phyloP scores from a whole-genome alignment of 2,797 vertebrate species.

The Sebastes flavidus region DNA sequence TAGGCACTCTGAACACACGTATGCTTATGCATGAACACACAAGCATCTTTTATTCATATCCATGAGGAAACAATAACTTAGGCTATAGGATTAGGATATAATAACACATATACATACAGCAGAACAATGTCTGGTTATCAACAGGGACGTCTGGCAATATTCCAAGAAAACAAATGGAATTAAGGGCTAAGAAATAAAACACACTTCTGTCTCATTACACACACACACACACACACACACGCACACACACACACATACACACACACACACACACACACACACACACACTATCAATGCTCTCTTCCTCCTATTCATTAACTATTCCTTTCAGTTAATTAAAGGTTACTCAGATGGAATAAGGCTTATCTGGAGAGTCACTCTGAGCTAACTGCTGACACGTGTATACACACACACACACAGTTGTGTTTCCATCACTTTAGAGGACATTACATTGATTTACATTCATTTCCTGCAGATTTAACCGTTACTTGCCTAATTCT shows the following conservation, averaged over 20 bases:
- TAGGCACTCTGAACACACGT: neutral
- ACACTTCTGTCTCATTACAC: neutral
- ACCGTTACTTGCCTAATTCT: neutral
- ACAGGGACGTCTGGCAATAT: neutral
- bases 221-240: constrained; percentile 61
- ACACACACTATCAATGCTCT: neutral
- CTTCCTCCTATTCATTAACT: constrained; percentile 51
- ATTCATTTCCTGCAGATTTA: no score
- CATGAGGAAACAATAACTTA: neutral
- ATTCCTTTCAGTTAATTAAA: constrained; percentile 66
- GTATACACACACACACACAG: constrained; percentile 5
- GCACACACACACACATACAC: constrained; percentile 81
- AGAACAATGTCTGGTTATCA: neutral
- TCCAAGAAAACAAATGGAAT: constrained; percentile 7
- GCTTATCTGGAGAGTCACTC: constrained; percentile 64
- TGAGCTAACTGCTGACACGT: constrained; percentile 21
- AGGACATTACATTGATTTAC: no score
- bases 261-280: constrained; percentile 79
- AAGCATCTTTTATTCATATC: neutral
- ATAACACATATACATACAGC: neutral
- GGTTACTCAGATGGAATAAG: constrained; percentile 67
- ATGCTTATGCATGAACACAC: neutral
- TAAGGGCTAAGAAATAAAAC: neutral
- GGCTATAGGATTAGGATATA: neutral
- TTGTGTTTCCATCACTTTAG: neutral